These are phyloP conservation scores for Acrocyrtus sp. DNA, from an alignment of 2,888 invertebrate genomes.

Conservation along the genomic window DNA sequence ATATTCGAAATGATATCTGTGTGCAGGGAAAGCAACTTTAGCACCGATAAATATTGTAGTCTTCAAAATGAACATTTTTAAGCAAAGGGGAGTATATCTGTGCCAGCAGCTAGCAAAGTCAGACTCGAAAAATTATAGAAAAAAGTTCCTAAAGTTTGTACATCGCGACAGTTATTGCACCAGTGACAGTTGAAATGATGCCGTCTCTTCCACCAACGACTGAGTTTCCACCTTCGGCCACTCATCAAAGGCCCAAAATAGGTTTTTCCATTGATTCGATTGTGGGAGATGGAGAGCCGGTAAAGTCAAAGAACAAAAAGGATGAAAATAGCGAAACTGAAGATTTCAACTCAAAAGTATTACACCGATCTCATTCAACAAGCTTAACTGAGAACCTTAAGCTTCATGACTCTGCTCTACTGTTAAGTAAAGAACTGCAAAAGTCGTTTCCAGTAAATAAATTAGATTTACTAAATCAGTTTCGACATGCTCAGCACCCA, in stretches of 20 bases:
- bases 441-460: neutral
- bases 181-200: slow-evolving; percentile 79
- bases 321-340: neutral
- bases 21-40: neutral
- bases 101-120: too few species aligned
- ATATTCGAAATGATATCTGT: neutral
- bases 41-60: too few species aligned
- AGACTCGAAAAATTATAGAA: neutral
- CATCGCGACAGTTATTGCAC: neutral
- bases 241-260: slow-evolving; percentile 92
- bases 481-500: neutral
- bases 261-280: slow-evolving; percentile 96
- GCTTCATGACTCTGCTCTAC: neutral
- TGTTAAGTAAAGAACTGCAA: neutral
- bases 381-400: slow-evolving; percentile 9
- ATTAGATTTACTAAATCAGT: neutral
- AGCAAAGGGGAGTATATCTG: neutral
- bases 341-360: slow-evolving; percentile 19
- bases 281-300: slow-evolving; percentile 70
- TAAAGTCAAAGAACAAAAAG: slow-evolving; percentile 25
- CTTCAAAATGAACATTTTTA: neutral
- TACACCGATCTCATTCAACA: slow-evolving; percentile 47
- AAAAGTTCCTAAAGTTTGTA: too few species aligned
- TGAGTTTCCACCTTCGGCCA: slow-evolving; percentile 83
- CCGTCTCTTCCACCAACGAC: slow-evolving; percentile 89